Conservation (phyloP, 2,888 invertebrate genomes). For the Phytoseiulus persimilis region DNA sequence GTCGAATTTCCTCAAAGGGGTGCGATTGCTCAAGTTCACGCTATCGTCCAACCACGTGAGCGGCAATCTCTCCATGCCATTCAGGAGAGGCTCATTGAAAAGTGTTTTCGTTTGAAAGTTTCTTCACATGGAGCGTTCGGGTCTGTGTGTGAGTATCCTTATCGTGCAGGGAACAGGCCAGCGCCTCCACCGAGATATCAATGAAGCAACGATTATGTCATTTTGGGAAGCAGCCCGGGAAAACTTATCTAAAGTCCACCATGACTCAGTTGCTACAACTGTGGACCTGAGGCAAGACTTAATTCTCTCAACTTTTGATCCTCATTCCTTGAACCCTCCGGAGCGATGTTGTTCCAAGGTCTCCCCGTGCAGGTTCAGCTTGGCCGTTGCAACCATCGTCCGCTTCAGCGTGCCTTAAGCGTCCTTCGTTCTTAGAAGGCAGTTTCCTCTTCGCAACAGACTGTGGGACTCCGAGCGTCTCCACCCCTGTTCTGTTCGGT, state of each 20-base stretch:
- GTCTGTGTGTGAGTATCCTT: background rate
- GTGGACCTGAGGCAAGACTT: background rate
- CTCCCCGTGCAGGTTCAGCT: background rate
- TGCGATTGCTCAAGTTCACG: background rate
- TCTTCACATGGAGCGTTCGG: background rate
- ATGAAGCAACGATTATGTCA: background rate
- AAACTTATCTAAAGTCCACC: background rate
- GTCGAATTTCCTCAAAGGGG: background rate
- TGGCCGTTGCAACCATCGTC: background rate
- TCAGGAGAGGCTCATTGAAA: background rate
- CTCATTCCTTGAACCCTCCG: background rate
- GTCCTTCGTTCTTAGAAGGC: background rate
- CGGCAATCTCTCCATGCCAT: background rate
- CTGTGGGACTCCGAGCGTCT: too few relatives aligned
- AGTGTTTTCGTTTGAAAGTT: background rate
- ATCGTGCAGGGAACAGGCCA: background rate
- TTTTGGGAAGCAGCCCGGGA: background rate
- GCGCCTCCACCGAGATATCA: background rate
- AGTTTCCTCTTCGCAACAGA: too few relatives aligned
- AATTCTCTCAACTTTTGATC: background rate
- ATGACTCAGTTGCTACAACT: background rate
- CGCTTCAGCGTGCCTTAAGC: background rate
- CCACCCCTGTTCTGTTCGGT: too few relatives aligned
- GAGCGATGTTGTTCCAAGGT: background rate
- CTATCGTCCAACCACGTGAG: background rate